These are phyloP conservation scores for Ploceus nigricollis DNA, from an alignment of 2,113 vertebrate species.

Conservation along the genomic window DNA sequence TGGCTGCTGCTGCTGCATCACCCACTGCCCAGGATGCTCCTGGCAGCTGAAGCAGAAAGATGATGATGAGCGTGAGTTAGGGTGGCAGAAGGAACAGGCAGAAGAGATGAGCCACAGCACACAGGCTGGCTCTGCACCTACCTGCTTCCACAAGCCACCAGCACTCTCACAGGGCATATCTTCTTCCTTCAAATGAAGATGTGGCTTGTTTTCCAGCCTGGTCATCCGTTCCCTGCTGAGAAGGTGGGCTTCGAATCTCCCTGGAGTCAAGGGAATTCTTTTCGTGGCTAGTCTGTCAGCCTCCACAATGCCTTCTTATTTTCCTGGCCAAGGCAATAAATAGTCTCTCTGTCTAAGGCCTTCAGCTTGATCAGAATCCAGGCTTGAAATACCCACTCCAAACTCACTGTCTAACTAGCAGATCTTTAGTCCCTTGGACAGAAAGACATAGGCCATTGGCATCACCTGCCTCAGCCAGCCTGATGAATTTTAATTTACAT, in stretches of 20 bases:
- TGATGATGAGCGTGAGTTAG: background rate
- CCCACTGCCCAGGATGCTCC: background rate
- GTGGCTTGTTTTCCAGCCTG: background rate
- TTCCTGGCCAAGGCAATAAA: background rate
- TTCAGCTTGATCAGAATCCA: background rate
- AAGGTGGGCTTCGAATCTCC: background rate
- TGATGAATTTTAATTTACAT: background rate
- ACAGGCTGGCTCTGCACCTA: background rate
- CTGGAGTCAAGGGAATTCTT: background rate
- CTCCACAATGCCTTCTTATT: background rate
- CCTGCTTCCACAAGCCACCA: background rate
- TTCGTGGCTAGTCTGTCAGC: background rate
- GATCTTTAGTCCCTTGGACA: background rate
- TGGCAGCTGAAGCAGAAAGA: background rate
- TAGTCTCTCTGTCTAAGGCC: background rate
- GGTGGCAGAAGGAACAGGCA: background rate
- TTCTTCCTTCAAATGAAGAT: background rate
- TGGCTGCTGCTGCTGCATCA: background rate
- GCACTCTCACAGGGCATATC: background rate
- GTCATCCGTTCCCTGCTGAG: background rate
- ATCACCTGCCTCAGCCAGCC: background rate
- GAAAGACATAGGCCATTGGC: background rate
- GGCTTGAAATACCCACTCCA: background rate
- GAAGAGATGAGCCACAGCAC: background rate
- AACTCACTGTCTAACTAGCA: background rate